Evolutionary conservation across 1,140 invertebrate species (phyloP), one percentile per base, ranked within the genome.

Genomic region (Himalopsyche phryganea): DNA sequence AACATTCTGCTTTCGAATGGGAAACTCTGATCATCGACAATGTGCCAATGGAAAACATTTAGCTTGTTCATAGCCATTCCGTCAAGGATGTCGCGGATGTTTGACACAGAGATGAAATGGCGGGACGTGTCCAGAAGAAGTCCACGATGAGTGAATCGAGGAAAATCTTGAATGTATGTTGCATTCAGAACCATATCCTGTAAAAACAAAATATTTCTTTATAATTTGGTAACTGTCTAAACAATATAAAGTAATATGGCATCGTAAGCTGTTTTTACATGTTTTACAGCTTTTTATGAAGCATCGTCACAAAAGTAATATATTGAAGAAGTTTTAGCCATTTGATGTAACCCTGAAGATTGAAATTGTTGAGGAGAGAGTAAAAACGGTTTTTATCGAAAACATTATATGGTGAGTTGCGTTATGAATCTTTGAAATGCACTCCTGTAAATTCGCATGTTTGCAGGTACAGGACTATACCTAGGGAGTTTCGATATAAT

Each of bases 21-120:
- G 72, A 96, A 97, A 62, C 90, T 89, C 61, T 92, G 87, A 69
- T 95, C 91, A 70, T 97, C 94, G 0, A 91, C 86, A 17, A 97
- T 90, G 71, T 97, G 94, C 94, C 94, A 97, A 70, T 96, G 94
- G 55, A 97, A 87, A 0, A 96, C 91, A 72, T 96, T 96, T 51
- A 93, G 74, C 74, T 96, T 97, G 70, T 92, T 94, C 61, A 88
- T 87, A 1, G 87, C 81, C 91, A 96, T 92, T 0, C 88, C 85
- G 56, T 90, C 89, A 28, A 95, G 66, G 1, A 83, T 88, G 20
- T 81, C 69, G 10, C 83, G 66, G 17, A 95, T 83, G 28, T 81
- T 82, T 1, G 67, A 48, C 1, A 90, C 58, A 0, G 87, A 81
- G 6, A 92, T 71, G 71, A 82, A 96, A 74, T 96, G 92, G 4